phyloP scores from a whole-genome alignment of 2,797 vertebrate species.

The Amblyraja radiata region DNA sequence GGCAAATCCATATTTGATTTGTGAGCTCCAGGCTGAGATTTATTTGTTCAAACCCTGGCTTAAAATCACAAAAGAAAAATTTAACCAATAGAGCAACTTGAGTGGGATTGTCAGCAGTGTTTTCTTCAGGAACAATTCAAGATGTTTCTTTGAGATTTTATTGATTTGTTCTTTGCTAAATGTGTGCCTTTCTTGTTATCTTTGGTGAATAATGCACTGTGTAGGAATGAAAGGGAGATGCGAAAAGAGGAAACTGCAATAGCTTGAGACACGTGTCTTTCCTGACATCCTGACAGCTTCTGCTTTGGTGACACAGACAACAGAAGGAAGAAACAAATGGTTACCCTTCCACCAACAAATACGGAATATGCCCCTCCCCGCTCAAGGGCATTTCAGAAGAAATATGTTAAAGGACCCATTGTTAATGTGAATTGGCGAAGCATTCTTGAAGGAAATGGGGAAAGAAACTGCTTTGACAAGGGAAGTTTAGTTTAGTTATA shows the following conservation, averaged over 20 bases:
- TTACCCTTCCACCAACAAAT: not conserved
- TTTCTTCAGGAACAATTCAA: not conserved
- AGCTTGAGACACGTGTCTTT: not conserved
- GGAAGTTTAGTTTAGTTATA: too few relatives aligned
- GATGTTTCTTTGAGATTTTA: not conserved
- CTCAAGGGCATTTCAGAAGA: not conserved
- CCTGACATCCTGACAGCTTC: not conserved
- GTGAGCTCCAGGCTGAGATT: not conserved
- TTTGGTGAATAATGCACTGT: not conserved
- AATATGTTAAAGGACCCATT: not conserved
- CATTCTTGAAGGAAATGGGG: not conserved
- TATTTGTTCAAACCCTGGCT: not conserved
- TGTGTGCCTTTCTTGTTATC: not conserved
- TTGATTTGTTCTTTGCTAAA: not conserved
- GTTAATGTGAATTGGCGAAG: not conserved
- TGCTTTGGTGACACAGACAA: not conserved
- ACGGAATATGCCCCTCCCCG: not conserved
- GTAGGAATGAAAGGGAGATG: not conserved
- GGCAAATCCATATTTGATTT: not conserved
- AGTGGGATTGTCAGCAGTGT: not conserved
- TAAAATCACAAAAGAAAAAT: not conserved
- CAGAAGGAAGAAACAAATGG: not conserved
- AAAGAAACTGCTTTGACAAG: too few relatives aligned
- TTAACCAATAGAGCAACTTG: not conserved
- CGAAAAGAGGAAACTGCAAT: not conserved